Base-by-base conservation (phyloP, 2,113 vertebrate species). In the Eublepharis macularius region DNA sequence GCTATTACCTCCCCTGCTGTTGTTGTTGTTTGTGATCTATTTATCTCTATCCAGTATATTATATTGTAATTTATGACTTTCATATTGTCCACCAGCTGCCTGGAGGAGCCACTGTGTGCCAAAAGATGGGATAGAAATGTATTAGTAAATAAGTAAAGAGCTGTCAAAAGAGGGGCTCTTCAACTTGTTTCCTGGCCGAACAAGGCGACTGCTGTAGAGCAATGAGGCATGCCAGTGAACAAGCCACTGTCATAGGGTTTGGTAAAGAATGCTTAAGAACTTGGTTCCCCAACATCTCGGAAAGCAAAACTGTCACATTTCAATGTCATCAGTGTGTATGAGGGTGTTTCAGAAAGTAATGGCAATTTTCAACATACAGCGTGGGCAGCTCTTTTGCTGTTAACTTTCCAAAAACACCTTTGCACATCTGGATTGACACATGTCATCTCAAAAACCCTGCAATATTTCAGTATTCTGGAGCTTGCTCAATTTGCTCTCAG, bases 331-430 rank as follows among this genome's bases (percentile, higher is more conserved):
- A 41, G 12, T 57, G 49, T 16, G 9, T 11, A 14, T 13, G 76
- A 63, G 76, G 76, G 51, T 36, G 76, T 78, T 45, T 57, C 65
- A 57, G 76, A 79, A 72, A 6, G 41, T n/a, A 80, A 29, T 13
- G 14, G 49, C 76, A 79, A 85, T 72, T 77, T 79, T 13, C 66
- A n/a, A 43, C 51, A 41, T 24, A 7, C 66, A 1, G 76, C 51
- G 84, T 80, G 84, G 84, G 84, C 76, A 43, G 76, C 66, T 34
- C 54, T 34, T 32, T 43, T 79, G 21, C 84, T 76, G 36, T 85
- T 63, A 80, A 73, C 84, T 60, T 60, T 45, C 16, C 24, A 4
- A 47, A 63, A 80, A 32, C 51, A 29, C 26, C 29, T 63, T 32
- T 41, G 47, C 5, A 10, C 21, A 19, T 36, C 41, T n/a, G 11